Base-by-base conservation (phyloP, 2,888 invertebrate genomes). In the Anoncus sp. region DNA sequence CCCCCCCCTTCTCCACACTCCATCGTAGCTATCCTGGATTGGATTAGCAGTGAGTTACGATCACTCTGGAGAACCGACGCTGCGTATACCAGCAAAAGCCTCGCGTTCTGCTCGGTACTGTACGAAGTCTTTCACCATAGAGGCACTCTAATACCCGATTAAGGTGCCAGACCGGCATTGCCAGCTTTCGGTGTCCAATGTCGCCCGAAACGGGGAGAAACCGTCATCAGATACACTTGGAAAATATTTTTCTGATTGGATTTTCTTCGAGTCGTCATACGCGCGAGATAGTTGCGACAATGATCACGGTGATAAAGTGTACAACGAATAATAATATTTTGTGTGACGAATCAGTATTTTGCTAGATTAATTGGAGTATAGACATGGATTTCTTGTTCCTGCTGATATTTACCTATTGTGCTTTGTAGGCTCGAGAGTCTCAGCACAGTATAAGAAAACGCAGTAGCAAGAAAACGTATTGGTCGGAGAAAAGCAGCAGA, bases 1-100 rank as follows among this genome's bases (percentile, higher is more conserved):
- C 5, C 47, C 53, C 40, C 63, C 77, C 14, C 16, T 53, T 9
- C 57, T 22, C 24, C 59, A 16, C 9, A 12, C 18, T 60, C 27
- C 63, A 53, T 14, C 71, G 60, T 75, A 72, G 62, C 62, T 75
- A 79, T 67, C 49, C 72, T 72, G 86, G 86, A 87, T 87, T 87
- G 86, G 88, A 88, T 87, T 88, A 88, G 85, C 83, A 60, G 80
- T 85, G 87, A 87, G 85, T 88, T 88, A 87, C 85, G 86, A 83
- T 83, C 76, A 76, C 81, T 75, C 62, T 45, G 24, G 55, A 43
- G 49, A 49, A 60, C 71, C 55, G 47, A 63, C 45, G 16, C 47
- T 47, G 18, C 24, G 20, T 49, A 38, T 38, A 27, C 18, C n/a
- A 14, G 24, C 47, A 40, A 24, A 60, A 43, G 47, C 20, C 43